Percentiles rank a stretch among this genome's conserved stretches.
phyloP scores from a whole-genome alignment of 2,797 vertebrate genomes.

The Gorsachius magnificus region DNA sequence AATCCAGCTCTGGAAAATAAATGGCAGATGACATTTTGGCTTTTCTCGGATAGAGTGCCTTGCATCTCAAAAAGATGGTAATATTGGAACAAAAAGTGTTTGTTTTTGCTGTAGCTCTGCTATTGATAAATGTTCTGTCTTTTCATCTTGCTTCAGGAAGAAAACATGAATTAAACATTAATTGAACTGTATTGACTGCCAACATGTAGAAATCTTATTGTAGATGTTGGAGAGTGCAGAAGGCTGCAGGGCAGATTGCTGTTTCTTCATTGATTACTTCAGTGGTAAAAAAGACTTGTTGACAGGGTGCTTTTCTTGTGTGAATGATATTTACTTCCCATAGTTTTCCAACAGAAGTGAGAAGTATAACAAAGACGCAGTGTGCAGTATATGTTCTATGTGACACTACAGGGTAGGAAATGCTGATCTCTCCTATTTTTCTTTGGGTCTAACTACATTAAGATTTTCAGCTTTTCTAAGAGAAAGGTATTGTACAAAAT shows the following conservation, averaged over 20 bases:
- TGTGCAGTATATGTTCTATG: not conserved
- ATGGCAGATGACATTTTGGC: not conserved
- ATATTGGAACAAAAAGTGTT: constrained; percentile 52
- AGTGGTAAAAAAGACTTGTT: constrained; percentile 54
- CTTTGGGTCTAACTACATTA: not conserved
- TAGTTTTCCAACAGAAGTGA: constrained; percentile 4
- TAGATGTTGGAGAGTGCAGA: constrained; percentile 45
- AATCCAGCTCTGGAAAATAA: not conserved
- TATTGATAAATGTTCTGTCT: constrained; percentile 63
- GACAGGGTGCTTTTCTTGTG: constrained; percentile 44
- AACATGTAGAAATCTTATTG: constrained; percentile 57
- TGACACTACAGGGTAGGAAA: not conserved
- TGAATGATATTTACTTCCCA: constrained; percentile 50
- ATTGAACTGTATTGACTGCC: constrained; percentile 66
- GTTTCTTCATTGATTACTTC: constrained; percentile 66
- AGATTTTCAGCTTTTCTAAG: not conserved
- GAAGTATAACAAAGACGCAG: not conserved
- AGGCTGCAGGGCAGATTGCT: constrained; percentile 46
- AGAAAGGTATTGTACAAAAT: not conserved
- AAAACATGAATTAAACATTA: constrained; percentile 75
- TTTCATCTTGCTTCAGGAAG: constrained; percentile 65
- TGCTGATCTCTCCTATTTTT: not conserved
- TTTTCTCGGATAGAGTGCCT: not conserved
- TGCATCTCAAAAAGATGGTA: constrained; percentile 38
- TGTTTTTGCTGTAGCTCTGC: constrained; percentile 52